phyloP scores from a whole-genome alignment of 2,888 invertebrate species.

The Drosophila yooni region DNA sequence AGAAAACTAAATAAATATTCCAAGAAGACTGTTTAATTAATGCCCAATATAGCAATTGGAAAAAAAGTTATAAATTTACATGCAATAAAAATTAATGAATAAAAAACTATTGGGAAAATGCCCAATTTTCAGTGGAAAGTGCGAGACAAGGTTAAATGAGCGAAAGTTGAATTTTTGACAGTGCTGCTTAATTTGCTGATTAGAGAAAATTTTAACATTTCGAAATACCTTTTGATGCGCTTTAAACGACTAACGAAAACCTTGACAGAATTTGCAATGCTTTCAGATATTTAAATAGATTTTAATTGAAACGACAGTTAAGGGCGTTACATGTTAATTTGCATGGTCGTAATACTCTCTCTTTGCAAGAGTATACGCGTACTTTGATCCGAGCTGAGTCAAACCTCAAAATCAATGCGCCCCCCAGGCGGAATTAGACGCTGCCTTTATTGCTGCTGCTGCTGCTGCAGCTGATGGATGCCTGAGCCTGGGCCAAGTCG shows the following conservation, averaged over 20 bases:
- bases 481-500: slow-evolving; percentile 22
- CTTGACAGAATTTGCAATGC: background rate
- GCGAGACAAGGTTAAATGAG: background rate
- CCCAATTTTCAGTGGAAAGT: background rate
- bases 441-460: slow-evolving; percentile 18
- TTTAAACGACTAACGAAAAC: background rate
- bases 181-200: background rate
- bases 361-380: slow-evolving; percentile 10
- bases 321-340: background rate
- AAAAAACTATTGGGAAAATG: background rate
- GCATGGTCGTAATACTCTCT: slow-evolving; percentile 1
- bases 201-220: background rate
- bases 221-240: too few species aligned
- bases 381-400: slow-evolving; percentile 53
- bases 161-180: background rate
- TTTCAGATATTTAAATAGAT: background rate
- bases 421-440: slow-evolving; percentile 67
- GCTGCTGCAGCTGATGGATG: slow-evolving; percentile 37
- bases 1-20: too few species aligned
- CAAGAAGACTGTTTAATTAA: too few species aligned
- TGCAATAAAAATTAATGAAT: background rate
- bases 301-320: background rate
- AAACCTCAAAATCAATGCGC: slow-evolving; percentile 47
- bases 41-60: background rate
- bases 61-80: background rate